Conservation (phyloP, 2,797 vertebrate genomes). For the Acanthopagrus latus region DNA sequence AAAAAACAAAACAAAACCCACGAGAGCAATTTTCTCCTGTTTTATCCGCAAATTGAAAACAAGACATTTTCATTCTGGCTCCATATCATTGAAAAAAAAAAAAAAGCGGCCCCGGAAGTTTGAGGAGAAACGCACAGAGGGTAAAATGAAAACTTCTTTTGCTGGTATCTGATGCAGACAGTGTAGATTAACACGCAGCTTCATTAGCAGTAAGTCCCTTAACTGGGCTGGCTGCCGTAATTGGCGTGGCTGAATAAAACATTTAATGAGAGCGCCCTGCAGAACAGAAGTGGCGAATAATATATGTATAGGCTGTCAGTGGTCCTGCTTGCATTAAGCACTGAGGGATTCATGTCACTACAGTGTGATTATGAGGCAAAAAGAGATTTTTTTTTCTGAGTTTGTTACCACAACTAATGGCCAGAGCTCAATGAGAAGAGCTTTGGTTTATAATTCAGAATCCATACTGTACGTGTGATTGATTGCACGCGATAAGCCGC, state of each 20-base stretch:
- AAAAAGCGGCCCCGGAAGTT: constrained; percentile 37
- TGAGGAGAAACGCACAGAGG: constrained; percentile 26
- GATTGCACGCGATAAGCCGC: constrained; percentile 54
- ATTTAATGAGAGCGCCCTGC: constrained; percentile 67
- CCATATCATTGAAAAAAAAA: constrained; percentile 49
- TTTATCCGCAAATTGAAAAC: constrained; percentile 42
- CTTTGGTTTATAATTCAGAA: constrained; percentile 50
- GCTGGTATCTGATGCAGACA: constrained; percentile 62
- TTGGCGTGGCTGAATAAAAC: constrained; percentile 67
- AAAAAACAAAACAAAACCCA: constrained; percentile 40
- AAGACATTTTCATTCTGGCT: constrained; percentile 13
- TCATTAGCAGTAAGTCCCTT: constrained; percentile 66
- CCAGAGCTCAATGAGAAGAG: constrained; percentile 28
- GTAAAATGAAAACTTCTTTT: constrained; percentile 44
- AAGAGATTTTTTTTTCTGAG: constrained; percentile 15
- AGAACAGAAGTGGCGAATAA: constrained; percentile 68
- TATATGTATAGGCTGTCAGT: constrained; percentile 55
- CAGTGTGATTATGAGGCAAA: constrained; percentile 26
- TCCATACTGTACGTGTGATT: constrained; percentile 40
- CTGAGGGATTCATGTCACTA: constrained; percentile 21
- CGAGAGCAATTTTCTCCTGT: constrained; percentile 18
- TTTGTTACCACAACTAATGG: constrained; percentile 42
- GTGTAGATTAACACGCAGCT: constrained; percentile 56
- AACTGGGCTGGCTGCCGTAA: constrained; percentile 60
- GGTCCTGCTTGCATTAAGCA: constrained; percentile 38